phyloP scores from a whole-genome alignment of 2,888 invertebrate genomes.

The Lasius platythorax region DNA sequence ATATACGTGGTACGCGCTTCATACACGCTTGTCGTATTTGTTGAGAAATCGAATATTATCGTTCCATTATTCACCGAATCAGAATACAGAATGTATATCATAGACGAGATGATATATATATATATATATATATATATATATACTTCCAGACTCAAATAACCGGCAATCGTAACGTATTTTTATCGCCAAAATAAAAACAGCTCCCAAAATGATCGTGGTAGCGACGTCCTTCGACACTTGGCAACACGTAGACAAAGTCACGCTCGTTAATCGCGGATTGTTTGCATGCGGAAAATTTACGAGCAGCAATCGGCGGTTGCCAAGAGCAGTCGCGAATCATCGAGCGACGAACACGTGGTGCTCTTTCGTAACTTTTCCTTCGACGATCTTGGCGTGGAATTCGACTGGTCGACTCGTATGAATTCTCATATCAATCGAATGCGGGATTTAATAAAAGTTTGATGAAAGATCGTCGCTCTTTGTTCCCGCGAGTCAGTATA shows the following conservation, averaged over 20 bases:
- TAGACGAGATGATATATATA: not conserved
- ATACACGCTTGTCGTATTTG: slow-evolving; percentile 29
- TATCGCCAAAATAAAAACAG: not conserved
- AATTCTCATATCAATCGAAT: slow-evolving; percentile 8
- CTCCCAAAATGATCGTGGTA: not conserved
- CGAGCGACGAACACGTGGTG: not conserved
- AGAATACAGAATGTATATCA: slow-evolving; percentile 36
- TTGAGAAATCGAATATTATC: slow-evolving; percentile 29
- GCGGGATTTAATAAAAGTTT: slow-evolving; percentile 18
- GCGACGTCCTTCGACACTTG: slow-evolving; percentile 46
- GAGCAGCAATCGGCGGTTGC: slow-evolving; percentile 44
- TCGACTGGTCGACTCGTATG: slow-evolving; percentile 1
- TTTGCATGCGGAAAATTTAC: slow-evolving; percentile 60
- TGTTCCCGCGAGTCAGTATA: slow-evolving; percentile 16
- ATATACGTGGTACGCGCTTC: slow-evolving; percentile 11
- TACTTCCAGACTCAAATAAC: slow-evolving; percentile 1
- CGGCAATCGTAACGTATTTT: slow-evolving; percentile 7
- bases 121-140: not conserved
- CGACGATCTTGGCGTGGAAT: slow-evolving; percentile 13
- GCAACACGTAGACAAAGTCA: slow-evolving; percentile 52
- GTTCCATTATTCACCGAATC: slow-evolving; percentile 15
- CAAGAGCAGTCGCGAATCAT: slow-evolving; percentile 46
- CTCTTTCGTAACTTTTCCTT: slow-evolving; percentile 26
- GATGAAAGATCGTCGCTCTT: not conserved
- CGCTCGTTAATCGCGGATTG: slow-evolving; percentile 62